Evolutionary conservation across 2,113 vertebrate genomes (phyloP), one percentile per base, ranked within the genome.

Genomic region (Platichthys stellatus): DNA sequence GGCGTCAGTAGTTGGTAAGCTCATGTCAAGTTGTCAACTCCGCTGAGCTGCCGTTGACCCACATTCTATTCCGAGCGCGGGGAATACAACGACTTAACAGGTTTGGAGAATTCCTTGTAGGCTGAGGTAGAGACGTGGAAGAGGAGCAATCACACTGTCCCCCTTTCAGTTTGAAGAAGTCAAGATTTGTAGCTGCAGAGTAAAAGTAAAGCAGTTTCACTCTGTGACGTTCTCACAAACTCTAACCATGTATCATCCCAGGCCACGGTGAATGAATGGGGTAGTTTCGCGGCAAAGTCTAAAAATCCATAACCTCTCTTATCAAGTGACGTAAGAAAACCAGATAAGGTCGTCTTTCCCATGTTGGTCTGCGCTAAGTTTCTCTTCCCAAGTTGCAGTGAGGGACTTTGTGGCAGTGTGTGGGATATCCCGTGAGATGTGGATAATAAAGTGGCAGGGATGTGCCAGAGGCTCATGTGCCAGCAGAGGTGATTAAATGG

Each of bases 41-140:
- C 23, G 56, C 81, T 91, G 81, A 93, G 88, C 92, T 86, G 82
- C 76, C 75, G 58, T 69, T 93, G 93, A 93, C 94, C 94, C 88
- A 94, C 82, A 92, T 93, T 92, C 87, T 93, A 88, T 92, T 91
- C 85, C 62, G 21, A 69, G 85, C 4, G 1, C 23, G 69, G 76
- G 53, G 65, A 87, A 63, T 74, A 83, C 54, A 58, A 56, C 43
- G 35, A 88, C 84, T 88, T 88, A 90, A 59, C 74, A 51, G 72
- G 70, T 84, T 82, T 84, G 62, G 69, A 86, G 80, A 71, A 73
- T 86, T 86, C 81, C 80, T 72, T 15, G 66, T 51, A 62, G 74
- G 72, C 61, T 60, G 62, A 21, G 13, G 7, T 23, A 15, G 69
- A 63, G n/a, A 40, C 53, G 62, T 24, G 47, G 61, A 43, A 26